Evolutionary conservation across 2,888 invertebrate genomes (phyloP), one percentile per base, ranked within the genome.

Genomic region (Scrobipalpa atriplicella): DNA sequence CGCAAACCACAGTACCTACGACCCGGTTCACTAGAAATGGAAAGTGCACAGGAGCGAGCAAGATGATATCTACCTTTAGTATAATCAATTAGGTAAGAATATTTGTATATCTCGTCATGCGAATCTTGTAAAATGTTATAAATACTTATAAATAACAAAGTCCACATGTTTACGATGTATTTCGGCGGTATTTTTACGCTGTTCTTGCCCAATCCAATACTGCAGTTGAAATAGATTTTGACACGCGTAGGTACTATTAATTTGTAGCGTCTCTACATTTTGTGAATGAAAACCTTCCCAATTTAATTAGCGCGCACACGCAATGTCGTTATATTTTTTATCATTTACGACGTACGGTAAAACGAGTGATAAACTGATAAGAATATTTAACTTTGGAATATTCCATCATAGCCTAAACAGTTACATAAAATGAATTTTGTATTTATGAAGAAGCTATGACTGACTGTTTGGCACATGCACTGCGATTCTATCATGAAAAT

Each of bases 41-140:
- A 72, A 60, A 68, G 71, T 68, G 63, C 72, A 72, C 72, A 67
- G 72, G 73, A 77, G 72, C 72, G 70, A 65, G 71, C 69, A 72
- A 81, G 76, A 82, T 83, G 81, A 80, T 70, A 56, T 6, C n/a
- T 47, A 62, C 39, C 62, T 21, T 16, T 16, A n/a, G 11, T n/a
- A n/a, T 47, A 61, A 61, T 19, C 19, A 51, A 43, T 62, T 7
- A 62, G 62, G 62, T 62, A 29, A 43, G 62, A 29, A 5, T 18
- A 61, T 61, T 36, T 36, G 8, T 8, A 16, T 0, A 38, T 3
- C 18, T 18, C 21, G 0, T 10, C 8, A 18, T 19, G 21, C 11
- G 54, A 21, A 19, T 1, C 54, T 54, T 54, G 54, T 18, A 10
- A 54, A 8, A 54, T 54, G 18, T 19, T 54, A 54, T 9, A 56